These are phyloP conservation scores for Melanerpes formicivorus DNA, from an alignment of 2,113 vertebrate species.

Conservation along the genomic window DNA sequence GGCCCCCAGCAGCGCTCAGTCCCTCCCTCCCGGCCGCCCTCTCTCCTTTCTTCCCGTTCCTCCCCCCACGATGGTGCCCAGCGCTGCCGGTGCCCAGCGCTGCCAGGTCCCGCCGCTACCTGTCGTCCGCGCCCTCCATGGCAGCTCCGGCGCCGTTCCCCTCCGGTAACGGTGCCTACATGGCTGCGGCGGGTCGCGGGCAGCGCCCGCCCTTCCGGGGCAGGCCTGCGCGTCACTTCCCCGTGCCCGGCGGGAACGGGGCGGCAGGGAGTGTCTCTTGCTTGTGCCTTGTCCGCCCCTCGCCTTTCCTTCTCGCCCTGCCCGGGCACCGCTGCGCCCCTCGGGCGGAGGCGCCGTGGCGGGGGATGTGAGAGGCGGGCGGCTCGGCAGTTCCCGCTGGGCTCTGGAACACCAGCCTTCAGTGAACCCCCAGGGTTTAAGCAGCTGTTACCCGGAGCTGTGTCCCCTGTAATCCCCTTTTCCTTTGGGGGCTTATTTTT, in stretches of 20 bases:
- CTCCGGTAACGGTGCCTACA: background rate
- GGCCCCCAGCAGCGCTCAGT: background rate
- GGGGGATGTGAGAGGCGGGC: background rate
- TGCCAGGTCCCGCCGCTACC: background rate
- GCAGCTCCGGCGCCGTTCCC: background rate
- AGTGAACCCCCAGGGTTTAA: background rate
- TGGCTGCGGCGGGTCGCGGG: background rate
- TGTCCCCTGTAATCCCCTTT: background rate
- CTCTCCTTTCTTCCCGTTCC: background rate
- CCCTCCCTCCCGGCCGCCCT: too few relatives aligned
- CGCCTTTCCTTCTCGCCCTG: background rate
- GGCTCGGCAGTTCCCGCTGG: background rate
- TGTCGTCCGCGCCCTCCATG: conserved; percentile 1
- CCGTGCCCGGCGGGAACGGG: background rate
- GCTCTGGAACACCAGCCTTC: background rate
- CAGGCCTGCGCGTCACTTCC: background rate
- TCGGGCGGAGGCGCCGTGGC: background rate
- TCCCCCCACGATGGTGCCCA: background rate
- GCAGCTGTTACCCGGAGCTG: background rate
- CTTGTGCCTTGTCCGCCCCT: too few relatives aligned
- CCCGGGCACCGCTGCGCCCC: background rate
- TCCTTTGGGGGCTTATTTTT: background rate
- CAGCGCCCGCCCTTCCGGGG: background rate
- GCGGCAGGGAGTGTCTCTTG: too few relatives aligned
- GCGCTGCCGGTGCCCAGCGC: background rate